Percentiles rank a stretch among this genome's conserved stretches.
phyloP scores from a whole-genome alignment of 2,888 invertebrate species.

The Belgica antarctica region DNA sequence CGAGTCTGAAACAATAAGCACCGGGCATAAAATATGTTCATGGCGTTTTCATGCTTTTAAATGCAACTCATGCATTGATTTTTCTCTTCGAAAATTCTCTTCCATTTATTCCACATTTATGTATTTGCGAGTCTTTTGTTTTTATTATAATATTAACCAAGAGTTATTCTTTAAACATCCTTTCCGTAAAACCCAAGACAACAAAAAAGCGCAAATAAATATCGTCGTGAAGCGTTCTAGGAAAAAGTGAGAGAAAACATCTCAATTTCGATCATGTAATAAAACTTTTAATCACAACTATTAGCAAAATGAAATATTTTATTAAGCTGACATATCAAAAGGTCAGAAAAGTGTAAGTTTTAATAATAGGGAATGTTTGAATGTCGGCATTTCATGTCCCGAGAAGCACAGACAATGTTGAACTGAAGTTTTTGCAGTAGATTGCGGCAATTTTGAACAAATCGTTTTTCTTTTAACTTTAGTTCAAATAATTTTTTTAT shows the following conservation, averaged over 20 bases:
- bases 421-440: too few relatives aligned
- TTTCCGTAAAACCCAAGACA: background rate
- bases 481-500: too few relatives aligned
- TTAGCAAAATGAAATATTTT: conserved; percentile 1
- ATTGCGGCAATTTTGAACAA: too few relatives aligned
- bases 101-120: too few relatives aligned
- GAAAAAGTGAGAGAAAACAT: conserved; percentile 17
- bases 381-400: too few relatives aligned
- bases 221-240: conserved; percentile 14
- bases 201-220: background rate
- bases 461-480: too few relatives aligned
- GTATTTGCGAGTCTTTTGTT: conserved; percentile 25
- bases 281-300: conserved; percentile 12
- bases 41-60: conserved; percentile 43
- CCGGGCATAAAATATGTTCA: conserved; percentile 42
- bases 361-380: too few relatives aligned
- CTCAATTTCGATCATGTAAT: conserved; percentile 8
- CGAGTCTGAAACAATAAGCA: conserved; percentile 40
- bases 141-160: conserved; percentile 21
- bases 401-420: too few relatives aligned
- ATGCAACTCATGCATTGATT: conserved; percentile 28
- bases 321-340: background rate
- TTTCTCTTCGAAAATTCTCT: conserved; percentile 7
- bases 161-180: conserved; percentile 18
- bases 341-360: too few relatives aligned